These are phyloP conservation scores for Apodemus speciosus DNA, from an alignment of 2,113 vertebrate species.

Conservation along the genomic window DNA sequence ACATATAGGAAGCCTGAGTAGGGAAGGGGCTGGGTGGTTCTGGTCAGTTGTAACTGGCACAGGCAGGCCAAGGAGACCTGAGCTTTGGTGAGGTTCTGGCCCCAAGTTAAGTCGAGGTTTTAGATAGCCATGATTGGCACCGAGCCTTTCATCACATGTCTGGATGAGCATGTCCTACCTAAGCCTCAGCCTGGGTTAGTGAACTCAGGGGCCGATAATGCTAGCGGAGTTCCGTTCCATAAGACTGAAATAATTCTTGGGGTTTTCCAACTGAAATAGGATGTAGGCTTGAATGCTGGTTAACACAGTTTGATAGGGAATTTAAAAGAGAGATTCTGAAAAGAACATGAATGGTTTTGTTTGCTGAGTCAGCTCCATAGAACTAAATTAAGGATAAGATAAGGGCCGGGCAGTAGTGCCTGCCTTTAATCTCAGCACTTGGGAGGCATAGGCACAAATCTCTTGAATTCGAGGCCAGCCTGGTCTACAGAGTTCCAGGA, in stretches of 20 bases:
- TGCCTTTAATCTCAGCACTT: no score
- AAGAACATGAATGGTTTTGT: background rate
- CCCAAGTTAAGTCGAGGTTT: conserved; percentile 71
- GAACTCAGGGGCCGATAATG: background rate
- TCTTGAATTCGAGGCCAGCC: no score
- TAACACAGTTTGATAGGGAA: background rate
- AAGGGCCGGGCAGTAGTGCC: no score
- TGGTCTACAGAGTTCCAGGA: no score
- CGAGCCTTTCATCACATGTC: conserved; percentile 68
- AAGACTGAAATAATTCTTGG: background rate
- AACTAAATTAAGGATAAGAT: background rate
- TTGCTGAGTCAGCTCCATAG: conserved; percentile 12
- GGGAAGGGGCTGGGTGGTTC: background rate
- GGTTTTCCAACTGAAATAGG: background rate
- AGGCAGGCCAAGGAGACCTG: conserved; percentile 53
- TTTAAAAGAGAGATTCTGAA: background rate
- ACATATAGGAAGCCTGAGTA: background rate
- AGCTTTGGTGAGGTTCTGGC: conserved; percentile 61
- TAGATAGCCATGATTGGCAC: conserved; percentile 67
- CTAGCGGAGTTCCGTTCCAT: background rate
- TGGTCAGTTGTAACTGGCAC: background rate
- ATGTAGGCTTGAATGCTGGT: background rate
- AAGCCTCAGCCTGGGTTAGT: background rate
- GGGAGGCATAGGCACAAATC: no score
- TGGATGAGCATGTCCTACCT: conserved; percentile 30